Base-by-base conservation (phyloP, 2,888 invertebrate species). In the Nomada ferruginata region DNA sequence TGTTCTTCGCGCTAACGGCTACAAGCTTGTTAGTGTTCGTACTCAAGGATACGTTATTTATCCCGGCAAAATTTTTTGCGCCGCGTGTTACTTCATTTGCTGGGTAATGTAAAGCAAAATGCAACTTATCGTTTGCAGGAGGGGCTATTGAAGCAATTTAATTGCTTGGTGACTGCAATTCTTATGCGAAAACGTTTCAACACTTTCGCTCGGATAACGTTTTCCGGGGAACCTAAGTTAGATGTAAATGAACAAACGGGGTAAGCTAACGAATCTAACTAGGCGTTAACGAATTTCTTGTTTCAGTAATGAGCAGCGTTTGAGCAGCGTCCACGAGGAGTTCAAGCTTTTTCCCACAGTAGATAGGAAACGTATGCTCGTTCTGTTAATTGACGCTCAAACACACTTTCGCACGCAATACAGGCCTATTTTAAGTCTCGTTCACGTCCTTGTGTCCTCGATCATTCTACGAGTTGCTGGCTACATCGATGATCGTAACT, bases 351-450 rank as follows among this genome's bases (percentile, higher is more conserved):
- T 63, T 72, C 63, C 57, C 76, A 64, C 59, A 68, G 29, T 53
- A 52, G 36, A 52, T 47, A 76, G 69, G 70, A 74, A 70, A 79
- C 44, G 42, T 52, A 50, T 23, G 20, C 68, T 64, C 55, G 70
- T 59, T 57, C 29, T 15, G 75, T 47, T 83, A 74, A 82, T 83
- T 83, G 81, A 83, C 55, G 60, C 23, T 75, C 44, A 75, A 82
- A 74, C 55, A 65, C 50, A 23, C 44, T 66, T 81, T 57, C 52
- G 53, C 79, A 79, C 79, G 76, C 76, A 59, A 82, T 57, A 36
- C 36, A 18, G n/a, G 13, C 13, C 23, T 44, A 55, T 50, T 72
- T 59, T 7, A 42, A 26, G n/a, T 36, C 63, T 36, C 65, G 11
- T 23, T 29, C 65, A 69, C 20, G 36, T 20, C 42, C 47, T 70